Conservation (phyloP, 2,113 vertebrate species). For the Andinoacara biseriatus region DNA sequence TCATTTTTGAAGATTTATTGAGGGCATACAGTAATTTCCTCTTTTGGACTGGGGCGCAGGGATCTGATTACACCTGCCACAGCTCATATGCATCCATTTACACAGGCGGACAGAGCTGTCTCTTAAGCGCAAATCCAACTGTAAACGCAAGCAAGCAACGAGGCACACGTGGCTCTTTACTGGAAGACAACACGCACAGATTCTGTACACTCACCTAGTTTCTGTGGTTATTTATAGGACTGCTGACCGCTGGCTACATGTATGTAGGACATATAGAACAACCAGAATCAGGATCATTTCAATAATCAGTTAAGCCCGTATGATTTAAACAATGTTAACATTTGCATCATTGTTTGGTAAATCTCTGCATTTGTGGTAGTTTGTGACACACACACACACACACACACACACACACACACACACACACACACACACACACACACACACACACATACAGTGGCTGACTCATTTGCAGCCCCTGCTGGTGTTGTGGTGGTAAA, state of each 20-base stretch:
- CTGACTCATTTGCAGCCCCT: no score
- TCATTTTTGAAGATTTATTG: slow-evolving; percentile 9
- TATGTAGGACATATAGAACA: background rate
- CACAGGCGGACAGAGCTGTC: background rate
- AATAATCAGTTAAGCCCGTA: background rate
- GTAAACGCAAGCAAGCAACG: background rate
- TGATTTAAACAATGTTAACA: background rate
- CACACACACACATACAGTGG: background rate
- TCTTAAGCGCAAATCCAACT: background rate
- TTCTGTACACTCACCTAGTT: background rate
- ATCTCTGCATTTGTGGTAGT: background rate
- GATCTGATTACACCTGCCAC: background rate
- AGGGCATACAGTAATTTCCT: slow-evolving; percentile 6
- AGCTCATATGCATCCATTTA: background rate
- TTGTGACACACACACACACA: background rate
- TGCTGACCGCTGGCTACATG: background rate
- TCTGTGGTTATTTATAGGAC: slow-evolving; percentile 12
- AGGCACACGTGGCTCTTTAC: background rate
- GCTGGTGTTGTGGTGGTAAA: no score
- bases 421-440: background rate
- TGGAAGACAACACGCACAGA: fast-evolving
- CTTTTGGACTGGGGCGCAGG: background rate
- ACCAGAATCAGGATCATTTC: background rate
- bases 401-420: background rate
- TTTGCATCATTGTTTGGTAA: background rate